Base-by-base conservation (phyloP, 2,888 invertebrate genomes). In the Conchocele bisecta region DNA sequence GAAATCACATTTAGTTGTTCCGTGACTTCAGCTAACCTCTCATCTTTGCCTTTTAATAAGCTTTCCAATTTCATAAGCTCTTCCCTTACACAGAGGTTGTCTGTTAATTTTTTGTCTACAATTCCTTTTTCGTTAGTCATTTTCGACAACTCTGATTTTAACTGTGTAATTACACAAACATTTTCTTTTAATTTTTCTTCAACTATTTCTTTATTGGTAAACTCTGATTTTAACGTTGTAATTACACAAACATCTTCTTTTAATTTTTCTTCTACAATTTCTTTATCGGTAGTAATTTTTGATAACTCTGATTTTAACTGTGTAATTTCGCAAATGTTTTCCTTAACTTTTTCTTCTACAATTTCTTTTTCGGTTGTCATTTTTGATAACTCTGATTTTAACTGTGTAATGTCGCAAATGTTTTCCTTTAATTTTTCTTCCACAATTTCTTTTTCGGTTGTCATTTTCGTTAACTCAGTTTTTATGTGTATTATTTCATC, bases 21-120 rank as follows among this genome's bases (percentile, higher is more conserved):
- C 24, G 20, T 29, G 33, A 69, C 28, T 42, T 60, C 44, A 46
- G 65, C 58, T 15, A 58, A 26, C 20, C 67, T 54, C 13, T 37
- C 39, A 15, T 54, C 51, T 31, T 51, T 51, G 4, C 51, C 51
- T 53, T 46, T 39, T 20, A 58, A 28, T n/a, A 31, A 29, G 24
- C 26, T 31, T 51, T 42, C 15, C 39, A 20, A 41, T 15, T 48
- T 51, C n/a, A 56, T 13, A 39, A 57, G 29, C 35, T 50, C 41
- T 50, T 65, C 65, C 13, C 20, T 26, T 35, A 50, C 17, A 7
- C 17, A 20, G 26, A 64, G 59, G 17, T 39, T 35, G 37, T 58
- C 24, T 33, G 54, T 20, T 7, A 37, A n/a, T 20, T 46, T 48
- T 29, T 33, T 31, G 9, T 57, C 42, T 31, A n/a, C 28, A 9